Conservation (phyloP, 2,888 invertebrate species). For the Flexamia atlantica region DNA sequence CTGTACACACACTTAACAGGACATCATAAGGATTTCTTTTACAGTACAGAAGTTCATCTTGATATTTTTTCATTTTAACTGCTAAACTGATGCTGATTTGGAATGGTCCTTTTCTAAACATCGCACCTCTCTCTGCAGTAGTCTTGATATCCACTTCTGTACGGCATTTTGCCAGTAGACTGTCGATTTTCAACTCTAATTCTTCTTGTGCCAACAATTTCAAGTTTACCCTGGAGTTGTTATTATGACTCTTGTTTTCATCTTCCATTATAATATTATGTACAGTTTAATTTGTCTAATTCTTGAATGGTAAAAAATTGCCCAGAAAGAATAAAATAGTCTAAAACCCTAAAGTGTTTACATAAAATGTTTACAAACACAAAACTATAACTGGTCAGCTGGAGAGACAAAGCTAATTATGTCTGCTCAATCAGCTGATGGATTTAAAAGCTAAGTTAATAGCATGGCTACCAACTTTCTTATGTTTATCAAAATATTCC, state of each 20-base stretch:
- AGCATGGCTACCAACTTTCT: no score
- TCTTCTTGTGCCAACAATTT: neutral
- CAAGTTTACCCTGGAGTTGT: neutral
- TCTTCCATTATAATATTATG: neutral
- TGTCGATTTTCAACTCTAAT: neutral
- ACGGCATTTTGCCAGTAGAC: slow-evolving; percentile 6
- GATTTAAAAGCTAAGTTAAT: no score
- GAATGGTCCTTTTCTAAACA: slow-evolving; percentile 22
- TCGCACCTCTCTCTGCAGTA: slow-evolving; percentile 3
- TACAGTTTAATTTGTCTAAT: neutral
- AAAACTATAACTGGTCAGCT: neutral
- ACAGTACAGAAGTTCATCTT: slow-evolving; percentile 11
- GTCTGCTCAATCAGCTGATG: no score
- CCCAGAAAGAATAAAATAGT: neutral
- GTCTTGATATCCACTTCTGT: slow-evolving; percentile 2
- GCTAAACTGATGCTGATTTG: slow-evolving; percentile 19
- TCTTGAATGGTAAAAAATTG: neutral
- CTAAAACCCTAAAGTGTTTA: neutral
- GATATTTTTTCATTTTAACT: slow-evolving; percentile 9
- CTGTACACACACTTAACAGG: neutral
- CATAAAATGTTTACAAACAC: neutral
- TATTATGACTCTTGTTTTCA: neutral
- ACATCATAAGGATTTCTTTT: slow-evolving; percentile 34
- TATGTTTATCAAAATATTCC: no score
- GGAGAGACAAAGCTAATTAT: no score